Evolutionary conservation across 2,888 invertebrate genomes (phyloP), one percentile per base, ranked within the genome.

Genomic region (Isoperla grammatica): DNA sequence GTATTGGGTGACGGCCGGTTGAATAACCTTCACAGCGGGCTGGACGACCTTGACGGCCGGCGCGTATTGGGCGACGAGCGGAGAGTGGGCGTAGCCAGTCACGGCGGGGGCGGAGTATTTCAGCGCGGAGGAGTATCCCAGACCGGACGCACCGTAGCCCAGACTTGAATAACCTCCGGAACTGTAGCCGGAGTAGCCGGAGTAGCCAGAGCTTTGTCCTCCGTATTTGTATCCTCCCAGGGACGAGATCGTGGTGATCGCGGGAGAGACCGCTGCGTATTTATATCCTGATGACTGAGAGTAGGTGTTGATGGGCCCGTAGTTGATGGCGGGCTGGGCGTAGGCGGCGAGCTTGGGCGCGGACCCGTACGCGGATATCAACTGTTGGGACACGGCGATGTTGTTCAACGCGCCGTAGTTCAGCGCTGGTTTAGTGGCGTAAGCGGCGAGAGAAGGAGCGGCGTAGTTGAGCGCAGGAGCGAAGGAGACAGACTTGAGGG

Each of bases 321-420:
- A 29, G 4, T 29, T 29, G 29, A 29, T 29, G 4, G 29, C 29
- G 29, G 29, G 29, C 8, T 29, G 29, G 29, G 29, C 29, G 29
- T 29, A 29, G 4, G 29, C 4, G 29, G 29, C 29, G 49, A 19
- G 19, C 39, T 39, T 53, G 9, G 53, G 53, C 8, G 53, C 53
- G 4, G 15, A 35, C 20, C 53, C 53, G 20, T 53, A 53, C 2
- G 53, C 53, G 19, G 37, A 37, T 12, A 53, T 53, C 12, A 53
- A 37, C 20, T 53, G 53, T 19, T 53, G 53, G 1, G 53, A 53
- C 17, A 53, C 53, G 17, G 45, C 45, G 45, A 45, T 4, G 45
- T 50, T 50, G 53, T 37, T 39, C 11, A 39, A 11, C 6, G 53
- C 35, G 37, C 53, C 53, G 53, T 53, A 53, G 53, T 19, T 53